These are phyloP conservation scores for Crax fasciolata DNA, from an alignment of 2,797 vertebrate species.

Conservation along the genomic window DNA sequence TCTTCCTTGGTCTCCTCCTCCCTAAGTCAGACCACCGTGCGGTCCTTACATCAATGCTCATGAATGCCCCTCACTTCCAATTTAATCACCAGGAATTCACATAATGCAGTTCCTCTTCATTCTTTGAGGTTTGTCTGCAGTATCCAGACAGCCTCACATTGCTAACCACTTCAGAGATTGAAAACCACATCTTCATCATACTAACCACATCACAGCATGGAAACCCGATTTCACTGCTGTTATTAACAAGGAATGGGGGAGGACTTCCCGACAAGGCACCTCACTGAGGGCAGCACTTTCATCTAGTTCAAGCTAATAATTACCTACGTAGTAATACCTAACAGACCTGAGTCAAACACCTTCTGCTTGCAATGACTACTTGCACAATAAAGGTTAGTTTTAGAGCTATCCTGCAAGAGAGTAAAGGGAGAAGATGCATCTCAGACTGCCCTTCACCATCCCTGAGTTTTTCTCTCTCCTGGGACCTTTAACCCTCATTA, in stretches of 20 bases:
- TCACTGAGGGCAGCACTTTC: conserved; percentile 11
- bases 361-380: conserved; percentile 9
- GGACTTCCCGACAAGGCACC: background rate
- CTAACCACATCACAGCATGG: background rate
- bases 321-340: background rate
- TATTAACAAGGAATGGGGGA: background rate
- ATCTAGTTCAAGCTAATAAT: conserved; percentile 17
- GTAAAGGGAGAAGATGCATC: background rate
- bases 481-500: background rate
- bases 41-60: background rate
- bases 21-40: background rate
- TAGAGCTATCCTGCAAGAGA: conserved; percentile 4
- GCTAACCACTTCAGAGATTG: background rate
- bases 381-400: background rate
- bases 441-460: background rate
- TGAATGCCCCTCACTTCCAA: background rate
- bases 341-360: background rate
- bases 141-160: background rate
- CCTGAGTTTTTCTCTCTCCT: background rate
- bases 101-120: background rate
- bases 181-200: background rate
- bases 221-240: background rate
- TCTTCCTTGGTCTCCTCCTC: background rate
- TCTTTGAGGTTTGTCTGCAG: background rate
- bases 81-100: background rate